Base-by-base conservation (phyloP, 2,888 invertebrate species). In the Atrina japonica region DNA sequence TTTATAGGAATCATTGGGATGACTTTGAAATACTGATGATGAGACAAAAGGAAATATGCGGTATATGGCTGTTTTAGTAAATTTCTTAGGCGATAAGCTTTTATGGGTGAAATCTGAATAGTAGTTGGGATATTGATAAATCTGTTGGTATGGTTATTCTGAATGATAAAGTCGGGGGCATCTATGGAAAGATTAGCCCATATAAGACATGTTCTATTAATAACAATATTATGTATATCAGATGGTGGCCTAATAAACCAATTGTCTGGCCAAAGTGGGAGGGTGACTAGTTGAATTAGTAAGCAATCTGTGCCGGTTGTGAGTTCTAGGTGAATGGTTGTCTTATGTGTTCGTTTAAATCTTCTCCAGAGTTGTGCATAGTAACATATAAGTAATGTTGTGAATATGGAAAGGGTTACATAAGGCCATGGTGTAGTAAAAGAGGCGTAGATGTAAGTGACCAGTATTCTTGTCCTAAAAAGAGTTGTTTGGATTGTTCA, bases 401-500 rank as follows among this genome's bases (percentile, higher is more conserved):
- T 60, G 25, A 64, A 23, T 11, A 27, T 11, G n/a, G 55, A 40
- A 7, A 53, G 23, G 6, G 50, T 35, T n/a, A 64, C 23, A 21
- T 29, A 21, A 3, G 63, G 63, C 63, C 63, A 63, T 5, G 45
- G 60, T 21, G 18, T 60, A 18, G 49, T 23, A 5, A 47, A 47
- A 5, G 50, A 7, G 14, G 52, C 5, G 25, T 47, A 63, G 18
- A 41, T 52, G 55, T 55, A 29, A 27, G 55, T 14, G 14, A 11
- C 55, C 55, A 55, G 18, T 55, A 29, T 16, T 55, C 55, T 55
- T 55, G 55, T 55, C 55, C 55, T 16, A 55, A 29, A 18, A 27
- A 55, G 11, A 29, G 11, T 16, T 55, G 14, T 16, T 11, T 16
- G 11, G 25, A 16, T 55, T 29, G 11, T 29, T 55, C 27, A 18